A percentile compares a stretch with the other conserved stretches of the same genome.
phyloP scores from a whole-genome alignment of 2,888 invertebrate genomes.

The Melanargia galathea region DNA sequence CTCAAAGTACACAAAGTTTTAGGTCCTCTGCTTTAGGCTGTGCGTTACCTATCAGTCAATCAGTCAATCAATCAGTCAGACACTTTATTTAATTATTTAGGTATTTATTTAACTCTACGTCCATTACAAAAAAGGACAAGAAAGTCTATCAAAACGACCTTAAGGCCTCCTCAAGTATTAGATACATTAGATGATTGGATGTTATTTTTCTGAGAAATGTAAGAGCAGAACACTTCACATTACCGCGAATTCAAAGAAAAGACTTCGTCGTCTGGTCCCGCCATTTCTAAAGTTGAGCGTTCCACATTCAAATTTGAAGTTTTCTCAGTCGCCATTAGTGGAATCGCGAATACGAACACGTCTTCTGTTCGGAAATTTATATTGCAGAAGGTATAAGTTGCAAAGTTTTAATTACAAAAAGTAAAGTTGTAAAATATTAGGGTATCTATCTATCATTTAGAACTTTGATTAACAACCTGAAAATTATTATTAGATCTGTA shows the following conservation, averaged over 20 bases:
- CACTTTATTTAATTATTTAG: too few relatives aligned
- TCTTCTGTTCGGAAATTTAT: slow-evolving; percentile 40
- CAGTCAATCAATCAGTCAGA: too few relatives aligned
- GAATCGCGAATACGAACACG: slow-evolving; percentile 42
- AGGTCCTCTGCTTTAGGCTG: too few relatives aligned
- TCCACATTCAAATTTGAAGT: slow-evolving; percentile 67
- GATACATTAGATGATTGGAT: not conserved
- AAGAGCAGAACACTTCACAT: slow-evolving; percentile 35
- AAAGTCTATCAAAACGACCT: too few relatives aligned
- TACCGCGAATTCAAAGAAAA: slow-evolving; percentile 45
- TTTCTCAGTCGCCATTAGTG: slow-evolving; percentile 54
- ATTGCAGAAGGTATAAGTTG: slow-evolving; percentile 36
- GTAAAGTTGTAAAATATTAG: slow-evolving; percentile 14
- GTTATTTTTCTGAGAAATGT: not conserved
- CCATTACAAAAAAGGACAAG: too few relatives aligned
- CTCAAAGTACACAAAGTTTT: too few relatives aligned
- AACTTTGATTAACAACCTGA: too few relatives aligned
- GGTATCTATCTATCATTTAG: slow-evolving; percentile 7
- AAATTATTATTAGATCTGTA: too few relatives aligned
- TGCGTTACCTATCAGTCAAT: too few relatives aligned
- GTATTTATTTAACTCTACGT: too few relatives aligned
- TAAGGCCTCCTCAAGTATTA: slow-evolving; percentile 9
- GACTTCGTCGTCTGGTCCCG: slow-evolving; percentile 48
- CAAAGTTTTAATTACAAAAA: slow-evolving; percentile 37
- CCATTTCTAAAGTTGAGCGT: slow-evolving; percentile 61